Conservation (phyloP, 2,113 vertebrate genomes). For the Serinus canaria region DNA sequence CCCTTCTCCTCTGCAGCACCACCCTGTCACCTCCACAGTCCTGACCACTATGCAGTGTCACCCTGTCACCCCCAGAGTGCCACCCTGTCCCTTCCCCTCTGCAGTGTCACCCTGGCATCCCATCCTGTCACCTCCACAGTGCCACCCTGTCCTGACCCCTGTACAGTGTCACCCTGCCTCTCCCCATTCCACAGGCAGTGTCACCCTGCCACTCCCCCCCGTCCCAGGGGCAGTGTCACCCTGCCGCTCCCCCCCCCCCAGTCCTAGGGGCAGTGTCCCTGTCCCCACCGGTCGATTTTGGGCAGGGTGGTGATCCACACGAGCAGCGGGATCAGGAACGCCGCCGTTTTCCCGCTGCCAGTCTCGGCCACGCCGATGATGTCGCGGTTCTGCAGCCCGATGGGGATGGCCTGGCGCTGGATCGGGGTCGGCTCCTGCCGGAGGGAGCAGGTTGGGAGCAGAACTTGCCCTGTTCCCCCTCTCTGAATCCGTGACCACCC, state of each 20-base stretch:
- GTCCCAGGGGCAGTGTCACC: background rate
- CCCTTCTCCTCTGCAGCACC: too few relatives aligned
- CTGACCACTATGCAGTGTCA: too few relatives aligned
- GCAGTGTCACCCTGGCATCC: too few relatives aligned
- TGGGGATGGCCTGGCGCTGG: constrained; percentile 98
- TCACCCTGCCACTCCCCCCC: background rate
- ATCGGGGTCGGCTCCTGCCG: constrained; percentile 93
- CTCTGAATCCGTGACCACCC: fast-evolving
- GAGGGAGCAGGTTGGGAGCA: background rate
- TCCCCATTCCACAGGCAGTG: background rate
- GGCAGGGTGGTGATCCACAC: constrained; percentile 98
- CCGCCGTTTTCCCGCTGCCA: constrained; percentile 95
- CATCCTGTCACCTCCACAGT: too few relatives aligned
- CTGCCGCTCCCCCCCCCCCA: fast-evolving
- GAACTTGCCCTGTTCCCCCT: background rate
- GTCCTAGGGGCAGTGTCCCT: fast-evolving
- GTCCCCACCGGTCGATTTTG: constrained; percentile 89
- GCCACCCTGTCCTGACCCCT: too few relatives aligned
- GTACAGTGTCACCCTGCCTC: background rate
- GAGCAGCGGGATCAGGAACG: constrained; percentile 93
- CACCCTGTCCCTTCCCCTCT: too few relatives aligned
- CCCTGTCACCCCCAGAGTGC: too few relatives aligned
- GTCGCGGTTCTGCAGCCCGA: constrained; percentile 96
- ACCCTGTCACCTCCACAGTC: too few relatives aligned
- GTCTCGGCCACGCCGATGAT: constrained; percentile 98